Base-by-base conservation (phyloP, 2,113 vertebrate genomes). In the Pipra filicauda region DNA sequence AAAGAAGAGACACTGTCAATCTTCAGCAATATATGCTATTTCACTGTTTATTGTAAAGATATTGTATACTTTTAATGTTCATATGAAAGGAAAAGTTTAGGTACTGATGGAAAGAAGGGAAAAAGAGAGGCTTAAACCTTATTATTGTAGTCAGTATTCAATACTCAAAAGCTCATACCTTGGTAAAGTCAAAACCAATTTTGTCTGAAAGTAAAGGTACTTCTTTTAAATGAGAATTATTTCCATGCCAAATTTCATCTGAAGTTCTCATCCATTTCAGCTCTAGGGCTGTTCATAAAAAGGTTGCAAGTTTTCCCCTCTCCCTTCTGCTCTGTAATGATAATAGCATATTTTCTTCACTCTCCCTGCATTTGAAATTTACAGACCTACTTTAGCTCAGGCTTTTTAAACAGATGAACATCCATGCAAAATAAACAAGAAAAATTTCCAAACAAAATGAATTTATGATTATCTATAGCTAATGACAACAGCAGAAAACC, bases 141-240 rank as follows among this genome's bases (percentile, higher is more conserved):
- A 51, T 87, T 81, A 82, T 15, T 65, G 2, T 49, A 72, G 12
- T 52, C 30, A 65, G 12, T 92, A 69, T 75, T 92, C 66, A 85
- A 52, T 81, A 95, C 67, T 81, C 58, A 87, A 79, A 93, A 87
- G 22, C 18, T 91, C 24, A 75, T 72, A 92, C 31, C 48, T 87
- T 69, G 35, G 44, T 46, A 43, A 91, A 91, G 33, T 75, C 65
- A 95, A 91, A 93, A 14, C 2, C 30, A 91, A 91, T 92, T 89
- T 95, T 91, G 33, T 82, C 84, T 94, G 91, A 91, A 94, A 82
- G 44, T 8, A 78, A 67, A 92, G 24, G 11, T 55, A 69, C 17
- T 77, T 70, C 28, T 89, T 89, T 85, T 65, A 78, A 89, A 81
- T 65, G 27, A 95, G 30, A 94, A 54, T 49, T 87, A 91, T 95